Conservation (phyloP, 2,888 invertebrate genomes). For the Mechanitis messenoides region DNA sequence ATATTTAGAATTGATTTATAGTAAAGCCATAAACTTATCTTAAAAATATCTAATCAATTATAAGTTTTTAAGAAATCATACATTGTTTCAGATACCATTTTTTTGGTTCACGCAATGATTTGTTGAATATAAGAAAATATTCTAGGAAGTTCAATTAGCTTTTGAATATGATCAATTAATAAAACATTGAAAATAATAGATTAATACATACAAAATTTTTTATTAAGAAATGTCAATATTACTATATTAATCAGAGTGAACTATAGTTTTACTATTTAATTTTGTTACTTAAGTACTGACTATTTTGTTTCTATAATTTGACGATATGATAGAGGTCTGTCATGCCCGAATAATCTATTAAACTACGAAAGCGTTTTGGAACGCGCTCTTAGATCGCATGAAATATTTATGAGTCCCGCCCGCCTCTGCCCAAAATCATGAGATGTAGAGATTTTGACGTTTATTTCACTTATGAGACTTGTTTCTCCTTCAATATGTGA, state of each 20-base stretch:
- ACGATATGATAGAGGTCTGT: conserved; percentile 31
- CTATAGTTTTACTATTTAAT: conserved; percentile 11
- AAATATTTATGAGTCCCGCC: conserved; percentile 58
- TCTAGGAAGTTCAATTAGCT: too few relatives aligned
- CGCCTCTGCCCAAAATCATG: conserved; percentile 17
- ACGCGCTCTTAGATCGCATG: conserved; percentile 42
- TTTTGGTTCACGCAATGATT: too few relatives aligned
- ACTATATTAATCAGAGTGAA: background rate
- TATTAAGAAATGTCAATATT: too few relatives aligned
- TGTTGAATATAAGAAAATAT: too few relatives aligned
- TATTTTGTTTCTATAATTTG: conserved; percentile 13
- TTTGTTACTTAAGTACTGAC: conserved; percentile 14
- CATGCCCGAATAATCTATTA: conserved; percentile 51
- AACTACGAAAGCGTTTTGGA: conserved; percentile 46
- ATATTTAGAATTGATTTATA: too few relatives aligned
- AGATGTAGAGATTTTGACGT: background rate
- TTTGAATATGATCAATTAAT: too few relatives aligned
- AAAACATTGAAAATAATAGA: too few relatives aligned
- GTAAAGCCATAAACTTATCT: too few relatives aligned
- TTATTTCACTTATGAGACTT: background rate
- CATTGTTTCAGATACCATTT: too few relatives aligned
- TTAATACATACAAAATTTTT: too few relatives aligned
- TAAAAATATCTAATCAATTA: too few relatives aligned
- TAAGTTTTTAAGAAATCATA: too few relatives aligned
- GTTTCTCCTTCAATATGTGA: background rate